Evolutionary conservation across 2,113 vertebrate species (phyloP), one percentile per base, ranked within the genome.

Genomic region (Tichodroma muraria): DNA sequence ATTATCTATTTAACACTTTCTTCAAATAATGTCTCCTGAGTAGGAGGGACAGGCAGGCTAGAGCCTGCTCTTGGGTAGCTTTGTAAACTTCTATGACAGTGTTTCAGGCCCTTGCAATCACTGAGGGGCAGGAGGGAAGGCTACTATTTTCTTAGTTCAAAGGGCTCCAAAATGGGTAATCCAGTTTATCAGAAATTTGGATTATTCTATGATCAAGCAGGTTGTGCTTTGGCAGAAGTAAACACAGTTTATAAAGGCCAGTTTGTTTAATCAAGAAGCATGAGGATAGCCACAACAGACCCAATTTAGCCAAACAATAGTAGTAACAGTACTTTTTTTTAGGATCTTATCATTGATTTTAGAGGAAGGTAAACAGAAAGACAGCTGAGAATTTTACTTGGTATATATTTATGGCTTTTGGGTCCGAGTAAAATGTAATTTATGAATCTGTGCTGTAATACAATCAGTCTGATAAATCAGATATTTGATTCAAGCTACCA

Each of bases 111-210:
- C 19, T 64, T 49, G 57, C 6, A 72, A 92, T 72, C 6, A 5
- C 44, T 68, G 18, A 5, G n/a, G 40, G 44, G 6, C 1, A 7
- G 60, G 49, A 82, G 82, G 42, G 33, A 87, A 76, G 28, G 31
- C 69, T 54, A 63, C 59, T 70, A 38, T 91, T 96, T 90, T 91
- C 89, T 69, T 76, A 89, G 75, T 94, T 96, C 88, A 88, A 89
- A 96, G 82, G 72, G 27, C 64, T 88, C 30, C 45, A 76, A 76
- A 95, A 95, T 61, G 37, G 56, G 25, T 91, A 93, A 91, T 66
- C 72, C 10, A 28, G 64, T 93, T 96, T 94, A 93, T 95, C 96
- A 95, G 88, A 93, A 94, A 80, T 91, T 85, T 60, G 30, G 60
- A 70, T 92, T 66, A 88, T 93, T 95, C 68, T 83, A 40, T 90